Evolutionary conservation across 2,797 vertebrate species (phyloP), one percentile per base, ranked within the genome.

Genomic region (Pagetopsis macropterus): DNA sequence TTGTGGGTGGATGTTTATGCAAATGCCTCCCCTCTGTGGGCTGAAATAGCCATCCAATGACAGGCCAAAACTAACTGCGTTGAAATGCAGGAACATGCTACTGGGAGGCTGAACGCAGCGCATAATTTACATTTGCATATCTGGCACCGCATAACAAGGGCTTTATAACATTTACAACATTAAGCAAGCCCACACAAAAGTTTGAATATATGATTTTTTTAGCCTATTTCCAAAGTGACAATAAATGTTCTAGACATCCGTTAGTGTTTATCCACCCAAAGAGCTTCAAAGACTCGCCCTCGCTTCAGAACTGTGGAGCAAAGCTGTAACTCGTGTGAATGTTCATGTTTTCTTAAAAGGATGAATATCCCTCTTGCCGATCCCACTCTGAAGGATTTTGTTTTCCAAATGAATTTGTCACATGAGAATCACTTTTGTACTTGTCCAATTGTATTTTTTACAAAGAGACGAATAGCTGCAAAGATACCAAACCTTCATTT

Each of bases 1-100:
- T 92, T 90, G 93, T 91, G 90, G 90, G 87, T 86, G 86, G 91
- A 93, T 94, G 93, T 93, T 94, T 92, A 94, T 93, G 91, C 87
- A 94, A 94, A 94, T 94, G 89, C 69, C n/a, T 92, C 84, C 84
- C 84, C 84, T 87, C 84, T 76, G 84, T 87, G 87, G 87, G 85
- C 84, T 91, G 90, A 91, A 93, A 94, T 92, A 93, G 92, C 87
- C 88, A 84, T 87, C 75, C 83, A 78, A 74, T 88, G 89, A 93
- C 90, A 89, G 88, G 83, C 88, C 89, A 87, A 82, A 91, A 87
- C 86, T 86, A 92, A 93, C 89, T 85, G 84, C 80, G 83, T 70
- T 89, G 83, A 88, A 90, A 92, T 82, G 75, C 82, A 84, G 76
- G 70, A 78, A 84, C 82, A 84, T 82, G 81, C 68, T 82, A 87